Conservation (phyloP, 1,140 invertebrate genomes). For the Psix sp. region DNA sequence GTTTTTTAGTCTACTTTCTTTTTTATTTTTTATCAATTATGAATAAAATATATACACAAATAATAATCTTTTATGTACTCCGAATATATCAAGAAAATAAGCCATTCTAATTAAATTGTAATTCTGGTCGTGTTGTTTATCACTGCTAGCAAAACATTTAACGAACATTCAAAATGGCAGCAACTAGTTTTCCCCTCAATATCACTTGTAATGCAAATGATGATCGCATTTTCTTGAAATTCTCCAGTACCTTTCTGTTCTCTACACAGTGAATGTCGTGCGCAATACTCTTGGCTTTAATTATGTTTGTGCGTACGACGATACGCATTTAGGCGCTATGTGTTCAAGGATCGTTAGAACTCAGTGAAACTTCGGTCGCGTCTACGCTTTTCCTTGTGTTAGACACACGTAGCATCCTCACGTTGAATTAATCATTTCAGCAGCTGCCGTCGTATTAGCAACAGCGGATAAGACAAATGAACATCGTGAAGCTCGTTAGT, state of each 20-base stretch:
- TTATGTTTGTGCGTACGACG: slow-evolving; percentile 58
- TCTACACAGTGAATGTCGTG: too few relatives aligned
- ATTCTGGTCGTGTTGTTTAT: slow-evolving; percentile 12
- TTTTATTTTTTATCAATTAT: too few relatives aligned
- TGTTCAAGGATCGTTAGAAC: slow-evolving; percentile 27
- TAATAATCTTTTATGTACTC: too few relatives aligned
- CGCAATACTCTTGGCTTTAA: slow-evolving; percentile 50
- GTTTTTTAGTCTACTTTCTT: too few relatives aligned
- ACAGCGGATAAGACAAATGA: slow-evolving; percentile 77
- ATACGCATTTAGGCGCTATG: slow-evolving; percentile 52
- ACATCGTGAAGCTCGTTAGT: slow-evolving; percentile 76
- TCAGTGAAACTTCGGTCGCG: slow-evolving; percentile 34
- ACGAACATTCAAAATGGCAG: slow-evolving; percentile 15
- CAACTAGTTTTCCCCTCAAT: slow-evolving; percentile 19
- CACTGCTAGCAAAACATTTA: neutral
- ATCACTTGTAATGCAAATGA: slow-evolving; percentile 50
- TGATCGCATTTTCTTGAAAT: slow-evolving; percentile 44
- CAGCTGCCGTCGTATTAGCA: slow-evolving; percentile 75
- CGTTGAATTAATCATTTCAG: slow-evolving; percentile 77
- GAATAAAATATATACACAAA: too few relatives aligned
- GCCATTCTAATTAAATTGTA: too few relatives aligned
- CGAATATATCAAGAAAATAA: too few relatives aligned
- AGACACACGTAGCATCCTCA: slow-evolving; percentile 45
- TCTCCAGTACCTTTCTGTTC: slow-evolving; percentile 19
- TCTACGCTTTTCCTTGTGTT: slow-evolving; percentile 30